Evolutionary conservation across 2,888 invertebrate genomes (phyloP), one percentile per base, ranked within the genome.

Genomic region (Pammene fasciana): DNA sequence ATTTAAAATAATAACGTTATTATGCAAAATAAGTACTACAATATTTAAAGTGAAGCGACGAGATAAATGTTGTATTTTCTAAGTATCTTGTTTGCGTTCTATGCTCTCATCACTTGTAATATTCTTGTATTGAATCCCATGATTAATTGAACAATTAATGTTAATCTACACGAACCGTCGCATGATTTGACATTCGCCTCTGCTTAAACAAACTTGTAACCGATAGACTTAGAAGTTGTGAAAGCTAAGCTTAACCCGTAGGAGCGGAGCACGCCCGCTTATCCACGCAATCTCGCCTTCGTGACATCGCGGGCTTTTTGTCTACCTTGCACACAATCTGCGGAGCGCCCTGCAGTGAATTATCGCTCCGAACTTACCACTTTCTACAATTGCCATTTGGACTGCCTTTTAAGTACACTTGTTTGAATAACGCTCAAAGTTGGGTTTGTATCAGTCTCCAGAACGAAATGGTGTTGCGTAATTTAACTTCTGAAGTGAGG

Each of bases 291-390:
- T 87, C 84, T 84, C 81, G 79, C 79, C 80, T 81, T 80, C 81
- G 81, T 80, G 85, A 85, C 83, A 80, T 82, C 79, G 75, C 78
- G 77, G 79, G 75, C 78, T 83, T 85, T 86, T 83, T 83, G 82
- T 82, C 81, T 78, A 72, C 71, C 71, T 71, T 73, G 74, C 73
- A 75, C 77, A 80, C 88, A 84, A 88, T 89, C 87, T 86, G 87
- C 88, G 84, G 81, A 75, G 71, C 76, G 85, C 77, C 75, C 64
- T 74, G 74, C 75, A 77, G 78, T 87, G 82, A 87, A 82, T 87
- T 86, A 86, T 85, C 77, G 83, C 86, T 79, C 76, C 75, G 74
- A 86, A 87, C 83, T 87, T 85, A 80, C 82, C 80, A 82, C 82
- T 85, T 78, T 77, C 50, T 41, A 48, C 38, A 18, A 50, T 18